These are phyloP conservation scores for Chiloscyllium plagiosum DNA, from an alignment of 2,113 vertebrate genomes.

Conservation along the genomic window DNA sequence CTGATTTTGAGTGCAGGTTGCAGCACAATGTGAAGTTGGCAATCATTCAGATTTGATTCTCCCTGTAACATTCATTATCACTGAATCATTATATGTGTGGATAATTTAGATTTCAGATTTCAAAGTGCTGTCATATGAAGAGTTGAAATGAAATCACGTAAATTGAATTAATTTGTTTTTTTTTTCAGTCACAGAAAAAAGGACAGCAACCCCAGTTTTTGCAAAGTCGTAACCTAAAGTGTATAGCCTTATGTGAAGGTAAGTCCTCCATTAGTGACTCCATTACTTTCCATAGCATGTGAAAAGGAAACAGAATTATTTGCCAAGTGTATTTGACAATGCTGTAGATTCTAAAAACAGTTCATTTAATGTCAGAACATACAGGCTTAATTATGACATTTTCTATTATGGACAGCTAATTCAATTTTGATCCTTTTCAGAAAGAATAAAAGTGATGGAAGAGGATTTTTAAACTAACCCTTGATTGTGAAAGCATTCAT, in stretches of 20 bases:
- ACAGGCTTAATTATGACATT: neutral
- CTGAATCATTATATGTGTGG: neutral
- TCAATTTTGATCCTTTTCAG: neutral
- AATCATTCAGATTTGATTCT: neutral
- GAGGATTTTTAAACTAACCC: neutral
- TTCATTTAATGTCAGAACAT: neutral
- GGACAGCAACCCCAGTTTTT: constrained; percentile 82
- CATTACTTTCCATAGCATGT: neutral
- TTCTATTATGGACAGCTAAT: neutral
- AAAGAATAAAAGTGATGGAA: neutral
- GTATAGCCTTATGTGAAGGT: constrained; percentile 94
- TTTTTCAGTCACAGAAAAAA: constrained; percentile 75
- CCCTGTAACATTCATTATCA: neutral
- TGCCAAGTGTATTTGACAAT: neutral
- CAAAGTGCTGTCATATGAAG: neutral
- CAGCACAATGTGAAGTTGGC: neutral
- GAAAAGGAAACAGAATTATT: neutral
- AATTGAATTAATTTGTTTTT: constrained; percentile 41
- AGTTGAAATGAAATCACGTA: neutral
- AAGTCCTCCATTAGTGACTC: constrained; percentile 34
- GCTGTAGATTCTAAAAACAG: neutral
- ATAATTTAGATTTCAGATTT: neutral
- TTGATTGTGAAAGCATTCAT: neutral
- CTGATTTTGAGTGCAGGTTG: neutral
- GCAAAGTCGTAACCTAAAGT: constrained; percentile 85